Percentiles rank a stretch among this genome's conserved stretches.
Conservation (phyloP, 2,113 vertebrate species). For the Hirundichthys speculiger region DNA sequence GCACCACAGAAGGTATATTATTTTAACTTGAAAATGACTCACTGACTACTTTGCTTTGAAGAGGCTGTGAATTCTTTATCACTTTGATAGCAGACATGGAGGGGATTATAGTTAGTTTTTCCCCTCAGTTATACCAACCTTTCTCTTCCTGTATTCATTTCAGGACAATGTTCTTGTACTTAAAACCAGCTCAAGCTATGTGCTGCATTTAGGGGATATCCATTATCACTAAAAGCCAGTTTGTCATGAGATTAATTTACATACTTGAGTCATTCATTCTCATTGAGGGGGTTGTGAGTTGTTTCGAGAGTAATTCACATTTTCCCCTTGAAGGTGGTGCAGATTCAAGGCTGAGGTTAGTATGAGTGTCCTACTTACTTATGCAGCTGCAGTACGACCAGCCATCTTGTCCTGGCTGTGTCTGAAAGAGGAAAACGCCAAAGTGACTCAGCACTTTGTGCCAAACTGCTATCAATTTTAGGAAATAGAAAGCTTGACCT, state of each 20-base stretch:
- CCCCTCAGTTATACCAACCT: too few species aligned
- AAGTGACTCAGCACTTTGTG: conserved; percentile 56
- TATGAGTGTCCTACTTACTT: conserved; percentile 1
- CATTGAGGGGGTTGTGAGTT: conserved; percentile 2
- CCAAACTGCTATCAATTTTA: neutral
- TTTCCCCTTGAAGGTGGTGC: neutral
- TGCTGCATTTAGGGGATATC: neutral
- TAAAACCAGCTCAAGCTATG: conserved; percentile 1
- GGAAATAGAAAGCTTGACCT: conserved; percentile 9
- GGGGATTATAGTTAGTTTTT: too few species aligned
- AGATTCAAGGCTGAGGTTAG: neutral
- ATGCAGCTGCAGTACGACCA: conserved; percentile 5
- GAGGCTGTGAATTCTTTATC: too few species aligned
- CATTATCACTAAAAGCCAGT: neutral
- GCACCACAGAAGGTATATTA: too few species aligned
- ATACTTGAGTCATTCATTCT: conserved; percentile 5
- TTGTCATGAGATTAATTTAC: conserved; percentile 1
- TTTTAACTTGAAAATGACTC: too few species aligned
- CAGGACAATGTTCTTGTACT: neutral
- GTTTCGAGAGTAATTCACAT: neutral
- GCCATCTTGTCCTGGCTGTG: conserved; percentile 29
- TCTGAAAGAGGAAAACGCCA: neutral
- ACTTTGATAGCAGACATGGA: too few species aligned
- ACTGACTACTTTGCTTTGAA: too few species aligned
- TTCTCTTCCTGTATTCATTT: too few species aligned